These are phyloP conservation scores for Wiebesia pumilae DNA, from an alignment of 1,140 invertebrate genomes.

Conservation along the genomic window DNA sequence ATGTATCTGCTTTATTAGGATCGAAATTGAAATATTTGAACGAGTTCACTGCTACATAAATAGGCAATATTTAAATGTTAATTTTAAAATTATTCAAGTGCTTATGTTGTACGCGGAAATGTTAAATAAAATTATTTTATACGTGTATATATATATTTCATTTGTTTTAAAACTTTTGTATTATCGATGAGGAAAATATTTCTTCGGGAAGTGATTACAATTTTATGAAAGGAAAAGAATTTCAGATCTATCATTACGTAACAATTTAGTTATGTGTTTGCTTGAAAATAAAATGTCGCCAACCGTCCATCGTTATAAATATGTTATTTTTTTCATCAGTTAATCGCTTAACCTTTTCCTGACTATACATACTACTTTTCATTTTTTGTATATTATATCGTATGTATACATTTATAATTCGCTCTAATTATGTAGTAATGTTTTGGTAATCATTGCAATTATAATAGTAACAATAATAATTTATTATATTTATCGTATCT, in stretches of 20 bases:
- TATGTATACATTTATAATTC: constrained; percentile 58
- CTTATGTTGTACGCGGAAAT: neutral
- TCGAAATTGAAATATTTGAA: neutral
- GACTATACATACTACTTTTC: constrained; percentile 33
- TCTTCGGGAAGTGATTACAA: neutral
- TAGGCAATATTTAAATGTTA: neutral
- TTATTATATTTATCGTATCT: constrained; percentile 66
- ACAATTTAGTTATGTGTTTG: neutral
- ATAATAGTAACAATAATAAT: constrained; percentile 71
- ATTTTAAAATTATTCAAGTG: neutral
- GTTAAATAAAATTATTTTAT: constrained; percentile 3
- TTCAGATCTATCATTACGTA: neutral
- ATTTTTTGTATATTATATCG: constrained; percentile 40
- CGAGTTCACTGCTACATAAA: neutral
- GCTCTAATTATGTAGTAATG: constrained; percentile 66
- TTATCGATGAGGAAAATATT: neutral
- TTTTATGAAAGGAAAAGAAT: constrained; percentile 3
- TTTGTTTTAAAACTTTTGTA: neutral
- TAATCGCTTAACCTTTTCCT: constrained; percentile 20
- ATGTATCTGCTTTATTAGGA: neutral
- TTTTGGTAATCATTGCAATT: constrained; percentile 67
- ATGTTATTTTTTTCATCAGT: neutral
- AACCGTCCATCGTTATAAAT: neutral
- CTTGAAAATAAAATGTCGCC: constrained; percentile 8
- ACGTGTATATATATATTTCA: neutral